These are phyloP conservation scores for Epinotia demarniana DNA, from an alignment of 2,888 invertebrate species.

Conservation along the genomic window DNA sequence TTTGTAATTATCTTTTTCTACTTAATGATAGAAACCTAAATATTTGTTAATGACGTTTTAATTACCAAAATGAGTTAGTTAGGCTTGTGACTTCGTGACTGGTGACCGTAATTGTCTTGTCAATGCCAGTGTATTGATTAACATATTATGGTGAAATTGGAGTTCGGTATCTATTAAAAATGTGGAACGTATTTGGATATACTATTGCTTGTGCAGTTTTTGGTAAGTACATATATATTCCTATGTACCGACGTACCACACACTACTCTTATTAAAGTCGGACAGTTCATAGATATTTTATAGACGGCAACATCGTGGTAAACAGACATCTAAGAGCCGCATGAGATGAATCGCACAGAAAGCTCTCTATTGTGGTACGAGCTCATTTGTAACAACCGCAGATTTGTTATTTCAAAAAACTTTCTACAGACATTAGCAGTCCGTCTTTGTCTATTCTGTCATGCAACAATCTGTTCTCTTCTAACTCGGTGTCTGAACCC, in stretches of 20 bases:
- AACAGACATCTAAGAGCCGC: neutral
- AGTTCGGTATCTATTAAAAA: neutral
- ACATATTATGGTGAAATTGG: conserved; percentile 13
- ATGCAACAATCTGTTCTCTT: too few species aligned
- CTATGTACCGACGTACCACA: too few species aligned
- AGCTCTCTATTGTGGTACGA: neutral
- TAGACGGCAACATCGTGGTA: neutral
- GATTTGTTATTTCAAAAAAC: neutral
- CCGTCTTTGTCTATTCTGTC: too few species aligned
- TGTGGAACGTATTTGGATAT: conserved; percentile 22
- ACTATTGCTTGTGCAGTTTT: neutral
- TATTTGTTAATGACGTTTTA: conserved; percentile 22
- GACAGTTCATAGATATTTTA: too few species aligned
- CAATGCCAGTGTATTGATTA: neutral
- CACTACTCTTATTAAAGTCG: too few species aligned
- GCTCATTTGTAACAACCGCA: neutral
- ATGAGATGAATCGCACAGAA: neutral
- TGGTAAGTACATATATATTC: conserved; percentile 20
- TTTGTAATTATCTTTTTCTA: conserved; percentile 2
- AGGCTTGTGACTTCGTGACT: conserved; percentile 8
- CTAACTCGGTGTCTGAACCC: too few species aligned
- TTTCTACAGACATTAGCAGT: too few species aligned
- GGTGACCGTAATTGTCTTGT: neutral
- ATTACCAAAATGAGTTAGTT: conserved; percentile 9
- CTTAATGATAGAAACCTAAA: conserved; percentile 3